phyloP scores from a whole-genome alignment of 92 coral and sea anemone species.

The Actinernus sp. region DNA sequence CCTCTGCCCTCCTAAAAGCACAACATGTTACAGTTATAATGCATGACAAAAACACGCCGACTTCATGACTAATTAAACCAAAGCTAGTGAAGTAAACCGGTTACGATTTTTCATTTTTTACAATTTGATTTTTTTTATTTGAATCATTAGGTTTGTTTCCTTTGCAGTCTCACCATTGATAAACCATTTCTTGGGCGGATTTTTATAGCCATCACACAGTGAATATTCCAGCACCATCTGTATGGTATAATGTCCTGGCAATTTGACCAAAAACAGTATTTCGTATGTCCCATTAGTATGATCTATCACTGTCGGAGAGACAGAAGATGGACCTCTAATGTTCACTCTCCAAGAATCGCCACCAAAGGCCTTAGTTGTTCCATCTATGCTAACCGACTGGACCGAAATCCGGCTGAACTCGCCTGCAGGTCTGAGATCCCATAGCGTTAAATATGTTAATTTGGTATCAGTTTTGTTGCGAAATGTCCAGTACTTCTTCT shows the following conservation, averaged over 20 bases:
- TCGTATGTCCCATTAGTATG: constrained; percentile 78
- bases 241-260: constrained; percentile 69
- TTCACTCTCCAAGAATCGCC: constrained; percentile 85
- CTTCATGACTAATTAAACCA: too few relatives aligned
- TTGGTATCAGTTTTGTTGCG: constrained; percentile 44
- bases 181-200: constrained; percentile 85
- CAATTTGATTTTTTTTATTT: too few relatives aligned
- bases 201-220: constrained; percentile 76
- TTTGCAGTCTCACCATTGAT: constrained; percentile 77
- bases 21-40: too few relatives aligned
- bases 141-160: too few relatives aligned
- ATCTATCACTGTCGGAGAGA: constrained; percentile 82
- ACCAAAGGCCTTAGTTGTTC: constrained; percentile 43
- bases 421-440: constrained; percentile 73
- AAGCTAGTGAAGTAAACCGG: too few relatives aligned
- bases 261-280: constrained; percentile 64
- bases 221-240: constrained; percentile 74
- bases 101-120: too few relatives aligned
- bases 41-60: too few relatives aligned
- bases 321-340: constrained; percentile 67
- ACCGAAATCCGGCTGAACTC: constrained; percentile 70
- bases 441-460: constrained; percentile 39
- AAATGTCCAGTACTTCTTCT: not conserved
- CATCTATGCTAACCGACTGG: constrained; percentile 44
- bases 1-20: too few relatives aligned